Percentiles rank a stretch among this genome's conserved stretches.
phyloP scores from a whole-genome alignment of 2,888 invertebrate species.

The Desoria tigrina region DNA sequence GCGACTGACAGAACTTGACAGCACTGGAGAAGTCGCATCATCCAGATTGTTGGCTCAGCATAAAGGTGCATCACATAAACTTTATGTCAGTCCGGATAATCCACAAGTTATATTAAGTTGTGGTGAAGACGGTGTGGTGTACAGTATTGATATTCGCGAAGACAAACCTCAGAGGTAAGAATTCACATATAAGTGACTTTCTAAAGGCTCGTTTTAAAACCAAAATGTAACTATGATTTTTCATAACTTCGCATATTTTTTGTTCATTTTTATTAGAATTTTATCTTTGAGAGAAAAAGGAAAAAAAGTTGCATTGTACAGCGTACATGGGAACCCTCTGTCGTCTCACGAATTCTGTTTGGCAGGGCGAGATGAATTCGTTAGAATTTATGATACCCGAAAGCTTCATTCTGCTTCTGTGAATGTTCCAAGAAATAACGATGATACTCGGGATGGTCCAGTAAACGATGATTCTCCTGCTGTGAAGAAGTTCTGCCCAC shows the following conservation, averaged over 20 bases:
- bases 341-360: conserved; percentile 77
- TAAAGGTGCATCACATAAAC: conserved; percentile 78
- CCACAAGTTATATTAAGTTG: conserved; percentile 77
- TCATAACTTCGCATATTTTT: conserved; percentile 15
- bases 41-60: conserved; percentile 70
- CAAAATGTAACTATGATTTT: conserved; percentile 11
- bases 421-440: conserved; percentile 27
- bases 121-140: conserved; percentile 83
- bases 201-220: too few species aligned
- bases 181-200: too few species aligned
- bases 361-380: conserved; percentile 76
- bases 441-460: conserved; percentile 11
- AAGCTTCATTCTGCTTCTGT: conserved; percentile 43
- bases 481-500: conserved; percentile 67
- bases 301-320: conserved; percentile 76
- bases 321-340: conserved; percentile 80
- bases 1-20: conserved; percentile 62
- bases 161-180: conserved; percentile 62
- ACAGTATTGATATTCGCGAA: conserved; percentile 78
- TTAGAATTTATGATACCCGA: conserved; percentile 71
- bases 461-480: conserved; percentile 55
- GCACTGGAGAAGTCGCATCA: conserved; percentile 61
- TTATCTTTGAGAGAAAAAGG: conserved; percentile 60
- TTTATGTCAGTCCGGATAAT: conserved; percentile 73
- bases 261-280: conserved; percentile 54